These are phyloP conservation scores for western clawed frog (Xenopus tropicalis) DNA, from an alignment of 2,113 vertebrate genomes.

Conservation along the genomic window UCB_Xtro_10.0 CM004443.2:117792501-117793000, in stretches of 20 bases:
- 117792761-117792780: too few species aligned
- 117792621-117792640: conserved; percentile 2
- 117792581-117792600: conserved; percentile 3
- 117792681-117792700: conserved; percentile 1
- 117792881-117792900: too few species aligned
- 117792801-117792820: too few species aligned
- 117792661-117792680: conserved; percentile 5
- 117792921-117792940: conserved; percentile 6
- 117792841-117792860: too few species aligned
- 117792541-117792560: background rate
- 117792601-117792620: background rate
- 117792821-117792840: too few species aligned
- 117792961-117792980: conserved; percentile 46
- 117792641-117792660: background rate
- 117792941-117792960: conserved; percentile 43
- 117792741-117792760: too few species aligned
- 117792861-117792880: too few species aligned
- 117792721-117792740: background rate
- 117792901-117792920: background rate
- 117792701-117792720: background rate
- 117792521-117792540: background rate
- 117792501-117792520: background rate
- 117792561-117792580: background rate
- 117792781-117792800: too few species aligned
- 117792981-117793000: conserved; percentile 49